Evolutionary conservation across 2,113 vertebrate genomes (phyloP), one percentile per base, ranked within the genome.

Genomic region (Talpa occidentalis): DNA sequence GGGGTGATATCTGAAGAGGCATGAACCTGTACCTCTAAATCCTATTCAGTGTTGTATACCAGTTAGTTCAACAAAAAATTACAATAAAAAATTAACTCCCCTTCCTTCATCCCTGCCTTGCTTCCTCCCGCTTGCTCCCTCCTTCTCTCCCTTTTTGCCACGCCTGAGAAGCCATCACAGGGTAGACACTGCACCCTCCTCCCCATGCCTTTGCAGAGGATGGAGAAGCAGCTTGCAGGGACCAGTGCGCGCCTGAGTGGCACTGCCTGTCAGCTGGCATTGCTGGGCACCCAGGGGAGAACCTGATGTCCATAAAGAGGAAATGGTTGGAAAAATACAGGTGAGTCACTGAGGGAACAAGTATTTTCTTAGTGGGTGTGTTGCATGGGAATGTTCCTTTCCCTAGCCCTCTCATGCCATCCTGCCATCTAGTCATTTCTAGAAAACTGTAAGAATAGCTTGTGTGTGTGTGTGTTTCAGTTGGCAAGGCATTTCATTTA

Each of bases 281-380:
- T 12, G 30, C 15, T 4, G 15, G 24, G 2, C 70, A 26, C 6
- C 35, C 11, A 2, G 1, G 15, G 59, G 40, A 85, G 44, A 73
- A 44, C 17, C 22, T 14, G 17, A 69, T 37, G 10, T 26, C 76
- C 0, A 0, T 1, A 24, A 22, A 73, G 3, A 2, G 42, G 56
- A 73, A 42, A 49, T 60, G 11, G 1, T 72, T 42, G 0, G 66
- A 28, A 72, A 52, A 82, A 14, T 0, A 3, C 19, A 49, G 9
- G 6, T 30, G 15, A 47, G 35, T 26, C 70, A 35, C 14, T 19
- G 35, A 30, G 30, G 5, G 9, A 62, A 6, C 3, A 1, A 3
- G 17, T 21, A 10, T 17, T 40, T 2, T 6, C 60, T 56, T 42
- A 10, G 35, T 54, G 44, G 6, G 47, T 21, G 19, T 26, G n/a